A percentile compares a stretch with the other conserved stretches of the same genome.
phyloP scores from a whole-genome alignment of 2,888 invertebrate genomes.

The Bembecia ichneumoniformis region DNA sequence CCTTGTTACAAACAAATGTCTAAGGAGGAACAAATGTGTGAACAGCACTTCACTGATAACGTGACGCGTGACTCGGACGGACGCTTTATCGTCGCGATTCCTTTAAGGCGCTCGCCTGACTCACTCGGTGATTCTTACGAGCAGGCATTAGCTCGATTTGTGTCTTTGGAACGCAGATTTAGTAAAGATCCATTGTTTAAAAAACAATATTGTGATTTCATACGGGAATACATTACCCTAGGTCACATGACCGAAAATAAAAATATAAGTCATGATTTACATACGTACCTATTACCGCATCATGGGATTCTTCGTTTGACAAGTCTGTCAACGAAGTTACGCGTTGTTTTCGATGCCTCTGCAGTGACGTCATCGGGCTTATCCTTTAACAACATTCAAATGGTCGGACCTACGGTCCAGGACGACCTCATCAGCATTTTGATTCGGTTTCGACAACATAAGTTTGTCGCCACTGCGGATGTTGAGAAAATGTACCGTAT shows the following conservation, averaged over 20 bases:
- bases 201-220: constrained; percentile 7
- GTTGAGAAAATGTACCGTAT: too few relatives aligned
- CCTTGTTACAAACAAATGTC: constrained; percentile 6
- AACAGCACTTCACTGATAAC: constrained; percentile 8
- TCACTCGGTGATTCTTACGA: constrained; percentile 13
- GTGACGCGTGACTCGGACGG: constrained; percentile 10
- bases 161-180: constrained; percentile 9
- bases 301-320: too few relatives aligned
- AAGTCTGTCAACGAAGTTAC: too few relatives aligned
- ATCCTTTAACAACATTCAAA: too few relatives aligned
- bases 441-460: too few relatives aligned
- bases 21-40: constrained; percentile 12
- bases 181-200: constrained; percentile 5
- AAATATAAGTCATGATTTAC: too few relatives aligned
- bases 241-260: constrained; percentile 8
- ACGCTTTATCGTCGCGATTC: constrained; percentile 14
- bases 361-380: too few relatives aligned
- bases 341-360: too few relatives aligned
- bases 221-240: constrained; percentile 9
- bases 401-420: too few relatives aligned
- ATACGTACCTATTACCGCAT: too few relatives aligned
- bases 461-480: too few relatives aligned
- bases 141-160: constrained; percentile 13
- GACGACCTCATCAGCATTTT: too few relatives aligned
- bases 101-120: constrained; percentile 9